These are phyloP conservation scores for Limenitis camilla DNA, from an alignment of 2,888 invertebrate genomes.

Conservation along the genomic window DNA sequence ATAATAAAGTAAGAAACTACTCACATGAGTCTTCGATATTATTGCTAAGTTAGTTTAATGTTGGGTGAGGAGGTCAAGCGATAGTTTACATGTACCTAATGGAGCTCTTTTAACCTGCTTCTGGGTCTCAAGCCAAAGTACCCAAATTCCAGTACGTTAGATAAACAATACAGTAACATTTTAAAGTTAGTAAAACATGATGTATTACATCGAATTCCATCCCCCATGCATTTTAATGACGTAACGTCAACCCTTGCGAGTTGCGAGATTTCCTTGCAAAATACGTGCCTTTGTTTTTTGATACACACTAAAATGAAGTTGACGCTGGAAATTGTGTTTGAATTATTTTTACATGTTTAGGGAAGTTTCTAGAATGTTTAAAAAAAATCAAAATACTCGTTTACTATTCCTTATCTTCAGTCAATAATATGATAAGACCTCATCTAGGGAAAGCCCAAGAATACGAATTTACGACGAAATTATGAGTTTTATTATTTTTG, in stretches of 20 bases:
- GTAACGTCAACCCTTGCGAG: conserved; percentile 50
- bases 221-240: conserved; percentile 60
- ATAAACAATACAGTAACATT: not conserved
- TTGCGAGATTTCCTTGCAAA: conserved; percentile 36
- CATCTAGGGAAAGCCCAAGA: no score
- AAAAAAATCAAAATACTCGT: no score
- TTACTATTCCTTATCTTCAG: no score
- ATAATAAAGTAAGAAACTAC: no score
- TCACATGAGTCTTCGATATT: conserved; percentile 41
- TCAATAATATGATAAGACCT: no score
- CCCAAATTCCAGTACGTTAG: not conserved
- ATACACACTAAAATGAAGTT: conserved; percentile 17
- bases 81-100: no score
- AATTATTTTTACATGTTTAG: not conserved
- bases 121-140: no score
- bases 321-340: conserved; percentile 17
- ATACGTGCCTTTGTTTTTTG: conserved; percentile 35
- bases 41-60: conserved; percentile 36
- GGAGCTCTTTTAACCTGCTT: no score
- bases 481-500: no score
- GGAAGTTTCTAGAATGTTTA: not conserved
- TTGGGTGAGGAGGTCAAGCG: no score
- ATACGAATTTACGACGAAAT: no score
- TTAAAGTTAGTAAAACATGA: conserved; percentile 26
- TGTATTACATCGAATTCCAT: conserved; percentile 44